Conservation (phyloP, 2,113 vertebrate genomes). For the Origma solitaria region DNA sequence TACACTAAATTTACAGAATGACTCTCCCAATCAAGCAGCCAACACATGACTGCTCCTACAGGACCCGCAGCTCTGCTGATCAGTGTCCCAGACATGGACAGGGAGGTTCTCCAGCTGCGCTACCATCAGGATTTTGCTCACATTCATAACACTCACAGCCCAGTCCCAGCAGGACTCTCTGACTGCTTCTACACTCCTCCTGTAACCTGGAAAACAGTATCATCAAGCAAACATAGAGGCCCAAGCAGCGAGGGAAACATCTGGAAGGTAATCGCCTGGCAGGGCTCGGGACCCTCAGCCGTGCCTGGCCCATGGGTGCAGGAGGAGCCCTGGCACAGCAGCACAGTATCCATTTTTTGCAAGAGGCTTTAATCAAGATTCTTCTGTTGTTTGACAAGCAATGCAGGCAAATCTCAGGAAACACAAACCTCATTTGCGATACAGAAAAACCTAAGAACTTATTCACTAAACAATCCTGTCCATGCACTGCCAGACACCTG, state of each 20-base stretch:
- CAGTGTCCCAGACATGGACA: neutral
- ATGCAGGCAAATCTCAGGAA: neutral
- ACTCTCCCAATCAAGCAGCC: neutral
- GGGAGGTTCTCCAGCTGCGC: neutral
- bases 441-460: neutral
- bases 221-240: neutral
- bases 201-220: neutral
- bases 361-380: neutral
- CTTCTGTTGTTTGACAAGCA: neutral
- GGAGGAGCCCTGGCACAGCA: neutral
- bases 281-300: neutral
- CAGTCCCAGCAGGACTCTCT: neutral
- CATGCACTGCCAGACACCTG: neutral
- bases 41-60: neutral
- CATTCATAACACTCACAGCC: rapidly evolving
- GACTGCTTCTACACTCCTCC: rapidly evolving
- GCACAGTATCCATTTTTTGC: neutral
- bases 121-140: neutral
- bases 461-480: neutral
- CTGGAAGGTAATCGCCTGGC: neutral
- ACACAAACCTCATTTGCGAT: neutral
- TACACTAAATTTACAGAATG: neutral
- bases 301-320: neutral
- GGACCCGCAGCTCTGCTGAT: neutral
- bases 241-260: neutral